phyloP scores from a whole-genome alignment of 2,113 vertebrate species.

The Melanocharis versteri region DNA sequence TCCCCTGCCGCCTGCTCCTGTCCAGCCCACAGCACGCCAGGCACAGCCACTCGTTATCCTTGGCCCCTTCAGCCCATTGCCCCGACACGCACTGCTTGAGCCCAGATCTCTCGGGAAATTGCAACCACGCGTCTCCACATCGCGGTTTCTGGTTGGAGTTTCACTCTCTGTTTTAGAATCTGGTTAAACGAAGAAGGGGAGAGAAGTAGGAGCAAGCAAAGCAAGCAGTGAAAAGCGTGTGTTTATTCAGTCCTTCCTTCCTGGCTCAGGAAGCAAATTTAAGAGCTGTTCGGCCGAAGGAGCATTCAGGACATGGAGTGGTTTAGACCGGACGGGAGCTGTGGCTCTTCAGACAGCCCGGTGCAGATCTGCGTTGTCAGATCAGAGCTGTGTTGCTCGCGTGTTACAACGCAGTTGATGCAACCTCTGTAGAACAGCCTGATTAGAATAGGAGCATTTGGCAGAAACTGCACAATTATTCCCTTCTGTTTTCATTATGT shows the following conservation, averaged over 20 bases:
- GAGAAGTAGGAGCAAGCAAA: not conserved
- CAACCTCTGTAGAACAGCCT: not conserved
- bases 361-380: not conserved
- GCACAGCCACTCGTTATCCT: fast-evolving
- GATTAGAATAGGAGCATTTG: not conserved
- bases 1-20: not conserved
- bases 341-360: not conserved
- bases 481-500: not conserved
- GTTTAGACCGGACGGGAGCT: no score
- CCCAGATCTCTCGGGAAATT: fast-evolving
- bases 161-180: not conserved
- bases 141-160: not conserved
- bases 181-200: not conserved
- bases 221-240: no score
- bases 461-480: not conserved
- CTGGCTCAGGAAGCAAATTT: not conserved
- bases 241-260: not conserved
- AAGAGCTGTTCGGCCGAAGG: not conserved
- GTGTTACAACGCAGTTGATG: fast-evolving
- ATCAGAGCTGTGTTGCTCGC: not conserved
- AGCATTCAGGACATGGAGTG: fast-evolving
- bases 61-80: not conserved
- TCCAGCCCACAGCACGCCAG: fast-evolving
- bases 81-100: fast-evolving
- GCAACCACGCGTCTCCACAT: fast-evolving